A percentile compares a stretch with the other conserved stretches of the same genome.
Conservation (phyloP, 2,888 invertebrate genomes). For the Epirrhoe tristata region DNA sequence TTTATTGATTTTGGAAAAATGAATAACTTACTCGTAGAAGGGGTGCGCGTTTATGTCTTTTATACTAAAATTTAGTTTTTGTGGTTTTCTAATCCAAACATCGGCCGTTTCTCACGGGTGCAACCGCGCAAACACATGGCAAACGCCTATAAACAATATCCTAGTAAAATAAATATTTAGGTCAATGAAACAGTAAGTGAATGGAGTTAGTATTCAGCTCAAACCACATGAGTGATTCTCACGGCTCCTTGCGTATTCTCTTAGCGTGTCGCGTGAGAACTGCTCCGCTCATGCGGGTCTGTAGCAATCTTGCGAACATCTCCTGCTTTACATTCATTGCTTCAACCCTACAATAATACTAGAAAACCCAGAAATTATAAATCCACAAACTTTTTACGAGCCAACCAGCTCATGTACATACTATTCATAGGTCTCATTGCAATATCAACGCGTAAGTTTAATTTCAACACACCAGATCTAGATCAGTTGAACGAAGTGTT, state of each 20-base stretch:
- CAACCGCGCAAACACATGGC: conserved; percentile 40
- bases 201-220: conserved; percentile 71
- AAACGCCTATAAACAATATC: conserved; percentile 47
- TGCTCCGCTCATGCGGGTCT: conserved; percentile 58
- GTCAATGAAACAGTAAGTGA: conserved; percentile 77
- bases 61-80: conserved; percentile 35
- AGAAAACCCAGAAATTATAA: conserved; percentile 3
- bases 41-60: conserved; percentile 58
- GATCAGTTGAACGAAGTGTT: conserved; percentile 46
- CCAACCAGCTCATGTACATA: conserved; percentile 17
- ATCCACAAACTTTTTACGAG: conserved; percentile 32
- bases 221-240: conserved; percentile 75
- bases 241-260: conserved; percentile 74
- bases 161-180: conserved; percentile 59
- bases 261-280: conserved; percentile 67
- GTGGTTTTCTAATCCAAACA: conserved; percentile 30
- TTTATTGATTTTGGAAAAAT: conserved; percentile 1
- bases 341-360: conserved; percentile 16
- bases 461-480: conserved; percentile 42
- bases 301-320: conserved; percentile 41
- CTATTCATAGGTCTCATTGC: conserved; percentile 36
- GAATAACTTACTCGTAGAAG: not conserved
- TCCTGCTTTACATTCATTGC: conserved; percentile 35
- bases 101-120: conserved; percentile 35
- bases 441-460: conserved; percentile 33